Conservation (phyloP, 2,113 vertebrate species). For the Oryctolagus cuniculus region mOryCun1.1 NC_091434.1:139693001-139693500, state of each 20-base stretch:
- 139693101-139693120: not conserved
- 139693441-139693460: not conserved
- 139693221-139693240: not conserved
- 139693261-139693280: conserved; percentile 34
- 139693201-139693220: conserved; percentile 26
- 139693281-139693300: conserved; percentile 47
- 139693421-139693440: conserved; percentile 13
- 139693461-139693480: conserved; percentile 40
- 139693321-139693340: not conserved
- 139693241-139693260: not conserved
- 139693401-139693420: conserved; percentile 43
- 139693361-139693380: not conserved
- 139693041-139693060: not conserved
- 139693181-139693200: conserved; percentile 44
- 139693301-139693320: conserved; percentile 51
- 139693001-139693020: conserved; percentile 42
- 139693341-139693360: not conserved
- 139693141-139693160: conserved; percentile 30
- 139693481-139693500: not conserved
- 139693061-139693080: not conserved
- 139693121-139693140: conserved; percentile 54
- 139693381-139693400: not conserved
- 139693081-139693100: not conserved
- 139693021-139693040: not conserved
- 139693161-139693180: conserved; percentile 5